phyloP scores from a whole-genome alignment of 2,888 invertebrate genomes.

The Yponomeuta malinellus region DNA sequence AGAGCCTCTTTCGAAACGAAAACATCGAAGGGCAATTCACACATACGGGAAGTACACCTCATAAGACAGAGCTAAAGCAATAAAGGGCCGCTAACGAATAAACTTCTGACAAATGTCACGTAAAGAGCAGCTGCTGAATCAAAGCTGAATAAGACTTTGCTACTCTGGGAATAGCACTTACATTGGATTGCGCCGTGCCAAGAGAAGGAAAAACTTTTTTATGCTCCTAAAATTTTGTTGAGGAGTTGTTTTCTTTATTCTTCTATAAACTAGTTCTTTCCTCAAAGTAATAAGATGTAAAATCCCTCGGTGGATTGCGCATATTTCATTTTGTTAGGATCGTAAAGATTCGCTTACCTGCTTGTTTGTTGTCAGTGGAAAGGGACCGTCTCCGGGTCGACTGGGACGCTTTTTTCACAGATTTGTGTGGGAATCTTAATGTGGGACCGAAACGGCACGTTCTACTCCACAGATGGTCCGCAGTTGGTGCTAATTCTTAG shows the following conservation, averaged over 20 bases:
- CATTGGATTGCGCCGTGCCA: slow-evolving; percentile 37
- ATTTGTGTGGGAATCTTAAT: slow-evolving; percentile 74
- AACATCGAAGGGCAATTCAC: slow-evolving; percentile 28
- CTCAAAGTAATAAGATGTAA: slow-evolving; percentile 56
- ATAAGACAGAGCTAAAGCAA: slow-evolving; percentile 27
- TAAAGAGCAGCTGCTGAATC: slow-evolving; percentile 8
- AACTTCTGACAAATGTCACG: slow-evolving; percentile 25
- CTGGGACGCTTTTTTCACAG: slow-evolving; percentile 61
- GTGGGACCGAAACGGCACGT: slow-evolving; percentile 67
- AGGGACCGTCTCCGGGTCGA: slow-evolving; percentile 45
- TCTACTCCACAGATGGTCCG: slow-evolving; percentile 64
- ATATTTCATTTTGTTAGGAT: slow-evolving; percentile 63
- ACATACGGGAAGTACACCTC: slow-evolving; percentile 37
- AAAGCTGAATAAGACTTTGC: slow-evolving; percentile 31
- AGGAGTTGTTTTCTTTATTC: slow-evolving; percentile 39
- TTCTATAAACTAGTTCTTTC: slow-evolving; percentile 45
- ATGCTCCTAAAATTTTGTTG: slow-evolving; percentile 42
- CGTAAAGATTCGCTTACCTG: slow-evolving; percentile 73
- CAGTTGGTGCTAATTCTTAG: slow-evolving; percentile 57
- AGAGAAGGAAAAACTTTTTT: slow-evolving; percentile 46
- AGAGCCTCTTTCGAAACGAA: slow-evolving; percentile 30
- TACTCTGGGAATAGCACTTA: slow-evolving; percentile 30
- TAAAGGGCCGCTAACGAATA: slow-evolving; percentile 32
- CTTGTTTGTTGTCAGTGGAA: slow-evolving; percentile 69
- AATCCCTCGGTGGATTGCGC: slow-evolving; percentile 50